Evolutionary conservation across 2,113 vertebrate species (phyloP), one percentile per base, ranked within the genome.

Genomic region (Anguilla japonica): DNA sequence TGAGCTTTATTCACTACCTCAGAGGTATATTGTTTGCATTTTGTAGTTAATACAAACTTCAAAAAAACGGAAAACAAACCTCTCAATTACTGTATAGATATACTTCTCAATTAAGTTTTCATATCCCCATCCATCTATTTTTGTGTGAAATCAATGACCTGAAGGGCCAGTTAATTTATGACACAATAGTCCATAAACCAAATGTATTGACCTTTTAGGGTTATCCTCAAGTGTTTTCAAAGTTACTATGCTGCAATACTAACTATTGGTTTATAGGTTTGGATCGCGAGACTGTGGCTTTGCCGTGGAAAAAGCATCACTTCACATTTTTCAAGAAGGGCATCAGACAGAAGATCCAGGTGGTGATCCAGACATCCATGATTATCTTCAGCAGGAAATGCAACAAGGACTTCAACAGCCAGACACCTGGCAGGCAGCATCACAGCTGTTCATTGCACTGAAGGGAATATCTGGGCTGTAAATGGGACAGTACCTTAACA

Each of bases 241-340:
- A 5, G 0, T 18, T 18, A 78, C 82, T 86, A 80, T 83, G 41
- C 43, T 84, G 34, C 43, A 84, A 63, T 81, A 78, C 81, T 87
- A 56, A 56, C 29, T 87, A 79, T 82, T 53, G 85, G 40, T 85
- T 26, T 85, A 26, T 79, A 84, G 88, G 39, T 88, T 84, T 87
- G 82, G 88, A 63, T 80, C 86, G 39, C 85, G 84, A 82, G 89
- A 88, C 87, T 90, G 87, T 56, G 83, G 83, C 86, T 88, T 89
- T 82, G 2, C 75, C 41, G 63, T 84, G 78, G 79, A 87, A 87
- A 67, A 81, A 5, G 29, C 43, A 56, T 67, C 84, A 81, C 56
- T 91, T 50, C 82, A 87, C 87, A 84, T 43, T 9, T 63, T 90
- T 88, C 84, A 85, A 13, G 79, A 81, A 39, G n/a, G 20, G 34